Conservation (phyloP, 1,140 invertebrate species). For the Catajapyx aquilonaris region DNA sequence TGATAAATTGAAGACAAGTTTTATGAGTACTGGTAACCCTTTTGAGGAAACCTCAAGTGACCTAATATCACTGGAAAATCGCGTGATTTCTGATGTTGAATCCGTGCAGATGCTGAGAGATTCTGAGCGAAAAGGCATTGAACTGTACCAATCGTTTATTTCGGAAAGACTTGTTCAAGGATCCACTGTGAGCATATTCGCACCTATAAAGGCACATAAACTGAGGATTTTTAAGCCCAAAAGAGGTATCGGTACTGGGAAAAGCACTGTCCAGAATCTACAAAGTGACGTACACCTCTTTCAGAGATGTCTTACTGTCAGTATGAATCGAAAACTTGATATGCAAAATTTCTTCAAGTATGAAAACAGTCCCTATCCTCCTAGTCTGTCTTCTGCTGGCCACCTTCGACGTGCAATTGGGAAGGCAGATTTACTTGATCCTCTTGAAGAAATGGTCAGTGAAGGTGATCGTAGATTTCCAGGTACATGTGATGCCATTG, state of each 20-base stretch:
- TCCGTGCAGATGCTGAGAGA: background rate
- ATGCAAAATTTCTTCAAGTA: slow-evolving; percentile 1
- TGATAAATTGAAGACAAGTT: background rate
- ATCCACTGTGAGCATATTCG: background rate
- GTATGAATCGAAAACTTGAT: slow-evolving; percentile 1
- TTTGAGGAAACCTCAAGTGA: background rate
- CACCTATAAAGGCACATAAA: background rate
- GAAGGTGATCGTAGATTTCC: background rate
- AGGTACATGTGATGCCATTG: background rate
- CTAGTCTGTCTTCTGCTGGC: background rate
- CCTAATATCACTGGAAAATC: background rate
- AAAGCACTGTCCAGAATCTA: background rate
- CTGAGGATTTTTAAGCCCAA: background rate
- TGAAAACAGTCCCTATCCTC: background rate
- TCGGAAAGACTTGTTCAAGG: background rate
- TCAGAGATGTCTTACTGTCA: background rate
- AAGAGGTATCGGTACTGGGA: background rate
- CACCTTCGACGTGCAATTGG: background rate
- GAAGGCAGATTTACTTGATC: slow-evolving; percentile 1
- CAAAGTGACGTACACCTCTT: slow-evolving; percentile 3
- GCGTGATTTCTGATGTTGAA: background rate
- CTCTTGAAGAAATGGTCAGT: background rate
- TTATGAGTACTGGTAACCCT: background rate
- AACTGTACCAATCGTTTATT: background rate
- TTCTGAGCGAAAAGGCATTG: background rate